Conservation (phyloP, 2,888 invertebrate species). For the Ectropis crepuscularia region DNA sequence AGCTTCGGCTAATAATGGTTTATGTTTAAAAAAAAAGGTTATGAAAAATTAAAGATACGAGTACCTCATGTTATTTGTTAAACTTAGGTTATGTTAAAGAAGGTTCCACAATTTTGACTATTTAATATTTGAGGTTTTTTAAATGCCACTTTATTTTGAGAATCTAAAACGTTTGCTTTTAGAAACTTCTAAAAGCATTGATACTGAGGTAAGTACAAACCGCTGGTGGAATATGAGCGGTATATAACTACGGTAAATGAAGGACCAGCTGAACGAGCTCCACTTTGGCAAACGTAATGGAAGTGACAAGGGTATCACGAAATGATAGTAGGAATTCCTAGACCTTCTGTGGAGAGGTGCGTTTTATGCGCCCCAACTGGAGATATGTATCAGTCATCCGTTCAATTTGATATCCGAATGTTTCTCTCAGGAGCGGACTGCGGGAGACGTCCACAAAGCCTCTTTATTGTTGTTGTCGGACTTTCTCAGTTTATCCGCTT, state of each 20-base stretch:
- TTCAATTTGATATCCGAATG: constrained; percentile 57
- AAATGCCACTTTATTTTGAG: no score
- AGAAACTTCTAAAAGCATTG: constrained; percentile 55
- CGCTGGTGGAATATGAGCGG: constrained; percentile 76
- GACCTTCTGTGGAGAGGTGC: constrained; percentile 65
- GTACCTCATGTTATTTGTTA: no score
- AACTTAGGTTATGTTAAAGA: no score
- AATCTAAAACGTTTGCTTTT: no score
- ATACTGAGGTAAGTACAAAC: constrained; percentile 64
- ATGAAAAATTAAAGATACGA: no score
- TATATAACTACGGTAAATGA: constrained; percentile 78
- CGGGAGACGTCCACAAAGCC: constrained; percentile 26
- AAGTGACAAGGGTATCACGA: constrained; percentile 80
- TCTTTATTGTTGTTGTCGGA: constrained; percentile 35
- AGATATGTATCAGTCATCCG: constrained; percentile 68
- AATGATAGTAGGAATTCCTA: constrained; percentile 78
- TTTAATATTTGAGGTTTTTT: no score
- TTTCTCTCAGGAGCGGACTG: constrained; percentile 39
- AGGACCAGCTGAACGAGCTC: constrained; percentile 70
- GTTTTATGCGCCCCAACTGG: constrained; percentile 66
- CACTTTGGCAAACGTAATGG: constrained; percentile 73
- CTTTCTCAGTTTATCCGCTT: constrained; percentile 32
- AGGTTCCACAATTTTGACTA: no score
- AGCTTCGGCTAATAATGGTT: no score
- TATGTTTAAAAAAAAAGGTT: no score